Evolutionary conservation across 1,140 invertebrate species (phyloP).

Genomic region (Pachyrhynchus sulphureomaculatus): DNA sequence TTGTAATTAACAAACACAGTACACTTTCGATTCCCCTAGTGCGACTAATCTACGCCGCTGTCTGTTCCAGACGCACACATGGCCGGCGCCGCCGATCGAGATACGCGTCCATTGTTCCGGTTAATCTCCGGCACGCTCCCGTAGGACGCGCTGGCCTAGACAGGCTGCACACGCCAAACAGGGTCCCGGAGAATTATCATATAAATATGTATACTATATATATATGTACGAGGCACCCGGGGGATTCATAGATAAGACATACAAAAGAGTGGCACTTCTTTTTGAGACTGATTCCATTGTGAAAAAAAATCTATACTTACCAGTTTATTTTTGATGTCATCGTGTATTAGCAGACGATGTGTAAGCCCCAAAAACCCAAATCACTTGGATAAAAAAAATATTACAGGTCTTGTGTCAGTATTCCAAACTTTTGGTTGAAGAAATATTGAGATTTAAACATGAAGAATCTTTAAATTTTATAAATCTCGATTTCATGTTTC

Average conservation of each 20-base stretch:
- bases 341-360: too few species aligned
- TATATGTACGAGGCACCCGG: conserved; percentile 21
- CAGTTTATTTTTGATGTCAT: too few species aligned
- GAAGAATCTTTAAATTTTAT: too few species aligned
- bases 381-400: too few species aligned
- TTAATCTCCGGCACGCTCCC: conserved; percentile 38
- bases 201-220: conserved; percentile 40
- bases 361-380: too few species aligned
- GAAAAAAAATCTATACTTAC: not conserved
- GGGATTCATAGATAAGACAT: conserved; percentile 21
- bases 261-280: not conserved
- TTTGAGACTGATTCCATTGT: not conserved
- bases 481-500: too few species aligned
- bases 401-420: too few species aligned
- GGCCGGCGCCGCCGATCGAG: conserved; percentile 27
- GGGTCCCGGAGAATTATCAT: conserved; percentile 31
- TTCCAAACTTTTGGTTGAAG: too few species aligned
- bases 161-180: conserved; percentile 5
- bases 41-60: conserved; percentile 31
- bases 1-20: conserved; percentile 1
- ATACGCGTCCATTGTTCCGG: conserved; percentile 33
- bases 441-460: too few species aligned
- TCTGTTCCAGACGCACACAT: conserved; percentile 31
- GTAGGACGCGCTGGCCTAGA: conserved; percentile 16
- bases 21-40: not conserved